These are phyloP conservation scores for Trachymyrmex septentrionalis DNA, from an alignment of 1,140 invertebrate genomes.

Conservation along the genomic window DNA sequence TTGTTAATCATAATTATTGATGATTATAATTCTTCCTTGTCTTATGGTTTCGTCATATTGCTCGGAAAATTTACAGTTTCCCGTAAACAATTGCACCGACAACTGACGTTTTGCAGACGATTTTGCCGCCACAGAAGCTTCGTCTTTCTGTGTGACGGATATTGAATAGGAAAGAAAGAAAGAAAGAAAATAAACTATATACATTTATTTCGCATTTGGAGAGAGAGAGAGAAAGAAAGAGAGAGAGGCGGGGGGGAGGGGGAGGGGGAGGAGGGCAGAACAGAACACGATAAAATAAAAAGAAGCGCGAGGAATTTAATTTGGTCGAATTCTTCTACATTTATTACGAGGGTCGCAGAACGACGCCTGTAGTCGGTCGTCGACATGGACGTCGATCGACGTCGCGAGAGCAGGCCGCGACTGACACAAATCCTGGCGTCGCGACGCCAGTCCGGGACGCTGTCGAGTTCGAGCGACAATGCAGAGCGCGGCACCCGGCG, in stretches of 20 bases:
- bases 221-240: background rate
- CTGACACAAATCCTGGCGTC: conserved; percentile 21
- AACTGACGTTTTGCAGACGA: background rate
- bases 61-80: background rate
- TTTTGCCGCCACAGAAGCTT: conserved; percentile 24
- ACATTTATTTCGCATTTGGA: conserved; percentile 20
- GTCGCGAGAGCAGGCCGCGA: conserved; percentile 47
- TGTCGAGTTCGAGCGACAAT: conserved; percentile 33
- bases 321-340: conserved; percentile 80
- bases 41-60: background rate
- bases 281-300: conserved; percentile 53
- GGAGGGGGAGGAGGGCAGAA: background rate
- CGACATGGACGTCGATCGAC: conserved; percentile 57
- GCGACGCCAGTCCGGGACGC: conserved; percentile 39
- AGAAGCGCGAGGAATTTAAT: conserved; percentile 79
- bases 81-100: background rate
- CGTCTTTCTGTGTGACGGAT: background rate
- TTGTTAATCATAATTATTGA: background rate
- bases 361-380: conserved; percentile 70
- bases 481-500: conserved; percentile 64
- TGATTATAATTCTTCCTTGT: background rate
- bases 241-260: no score
- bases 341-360: conserved; percentile 78
- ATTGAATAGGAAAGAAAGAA: background rate
- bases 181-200: background rate